Evolutionary conservation across 2,113 vertebrate species (phyloP).

Genomic region (Lagenorhynchus albirostris): DNA sequence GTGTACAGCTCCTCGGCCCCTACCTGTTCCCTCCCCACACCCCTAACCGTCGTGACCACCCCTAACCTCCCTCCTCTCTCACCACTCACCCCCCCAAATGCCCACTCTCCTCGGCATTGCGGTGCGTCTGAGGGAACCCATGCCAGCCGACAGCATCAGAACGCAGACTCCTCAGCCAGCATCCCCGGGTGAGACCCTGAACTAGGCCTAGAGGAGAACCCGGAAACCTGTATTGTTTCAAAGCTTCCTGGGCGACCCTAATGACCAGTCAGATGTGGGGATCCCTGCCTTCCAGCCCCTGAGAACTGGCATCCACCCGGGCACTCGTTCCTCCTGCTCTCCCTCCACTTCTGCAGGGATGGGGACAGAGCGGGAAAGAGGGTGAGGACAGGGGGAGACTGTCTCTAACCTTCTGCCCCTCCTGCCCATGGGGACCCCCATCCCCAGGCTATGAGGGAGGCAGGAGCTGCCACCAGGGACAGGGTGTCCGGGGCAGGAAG

Average conservation of each 20-base stretch:
- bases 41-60: neutral
- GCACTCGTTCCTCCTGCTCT: neutral
- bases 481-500: neutral
- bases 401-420: neutral
- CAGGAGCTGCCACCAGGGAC: neutral
- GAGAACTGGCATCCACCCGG: neutral
- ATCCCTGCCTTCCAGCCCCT: neutral
- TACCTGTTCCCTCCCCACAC: neutral
- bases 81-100: neutral
- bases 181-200: neutral
- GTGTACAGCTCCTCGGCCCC: neutral
- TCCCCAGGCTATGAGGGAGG: neutral
- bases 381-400: too few relatives aligned
- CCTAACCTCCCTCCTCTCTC: neutral
- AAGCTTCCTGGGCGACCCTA: neutral
- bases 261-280: neutral
- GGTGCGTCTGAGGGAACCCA: neutral
- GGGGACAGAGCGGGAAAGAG: neutral
- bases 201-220: neutral
- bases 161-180: neutral
- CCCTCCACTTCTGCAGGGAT: neutral
- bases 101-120: neutral
- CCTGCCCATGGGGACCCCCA: neutral
- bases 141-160: neutral
- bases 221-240: neutral